These are phyloP conservation scores for Onychomys leucogaster DNA, from an alignment of 2,797 vertebrate species.

Conservation along the genomic window DNA sequence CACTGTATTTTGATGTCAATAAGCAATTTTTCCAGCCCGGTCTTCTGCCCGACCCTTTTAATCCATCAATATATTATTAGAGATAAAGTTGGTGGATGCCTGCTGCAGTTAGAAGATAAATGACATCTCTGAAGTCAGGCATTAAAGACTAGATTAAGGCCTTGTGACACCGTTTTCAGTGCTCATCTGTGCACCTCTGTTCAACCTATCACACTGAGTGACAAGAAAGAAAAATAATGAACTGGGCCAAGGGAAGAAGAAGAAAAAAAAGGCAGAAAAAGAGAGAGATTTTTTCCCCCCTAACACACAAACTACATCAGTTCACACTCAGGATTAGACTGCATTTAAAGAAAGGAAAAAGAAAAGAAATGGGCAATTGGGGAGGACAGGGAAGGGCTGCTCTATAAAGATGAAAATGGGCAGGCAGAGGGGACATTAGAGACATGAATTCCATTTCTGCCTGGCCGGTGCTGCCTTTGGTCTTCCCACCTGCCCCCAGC, in stretches of 20 bases:
- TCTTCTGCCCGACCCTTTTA: constrained; percentile 99
- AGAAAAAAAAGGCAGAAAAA: constrained; percentile 93
- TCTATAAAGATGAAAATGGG: constrained; percentile 87
- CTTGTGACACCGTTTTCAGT: constrained; percentile 99
- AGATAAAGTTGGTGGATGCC: constrained; percentile 99
- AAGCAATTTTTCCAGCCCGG: constrained; percentile 99
- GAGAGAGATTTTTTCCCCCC: constrained; percentile 93
- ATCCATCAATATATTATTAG: constrained; percentile 99
- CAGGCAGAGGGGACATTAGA: constrained; percentile 84
- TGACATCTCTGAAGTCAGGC: constrained; percentile 99
- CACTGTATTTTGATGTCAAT: constrained; percentile 99
- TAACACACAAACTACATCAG: constrained; percentile 95
- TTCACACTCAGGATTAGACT: constrained; percentile 98
- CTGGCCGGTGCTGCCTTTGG: constrained; percentile 72
- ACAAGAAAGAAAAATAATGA: constrained; percentile 99
- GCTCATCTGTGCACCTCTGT: constrained; percentile 99
- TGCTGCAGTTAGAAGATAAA: constrained; percentile 99
- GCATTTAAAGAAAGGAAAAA: constrained; percentile 95
- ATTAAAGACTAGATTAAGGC: constrained; percentile 99
- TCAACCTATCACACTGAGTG: constrained; percentile 99
- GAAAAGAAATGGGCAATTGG: constrained; percentile 85
- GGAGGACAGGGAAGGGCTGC: constrained; percentile 85
- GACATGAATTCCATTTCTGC: constrained; percentile 85
- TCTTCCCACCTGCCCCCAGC: constrained; percentile 19
- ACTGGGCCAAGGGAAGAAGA: constrained; percentile 97